Percentiles rank a stretch among this genome's conserved stretches.
phyloP scores from a whole-genome alignment of 92 coral and sea anemone species.

The Parazoanthus atlanticus region DNA sequence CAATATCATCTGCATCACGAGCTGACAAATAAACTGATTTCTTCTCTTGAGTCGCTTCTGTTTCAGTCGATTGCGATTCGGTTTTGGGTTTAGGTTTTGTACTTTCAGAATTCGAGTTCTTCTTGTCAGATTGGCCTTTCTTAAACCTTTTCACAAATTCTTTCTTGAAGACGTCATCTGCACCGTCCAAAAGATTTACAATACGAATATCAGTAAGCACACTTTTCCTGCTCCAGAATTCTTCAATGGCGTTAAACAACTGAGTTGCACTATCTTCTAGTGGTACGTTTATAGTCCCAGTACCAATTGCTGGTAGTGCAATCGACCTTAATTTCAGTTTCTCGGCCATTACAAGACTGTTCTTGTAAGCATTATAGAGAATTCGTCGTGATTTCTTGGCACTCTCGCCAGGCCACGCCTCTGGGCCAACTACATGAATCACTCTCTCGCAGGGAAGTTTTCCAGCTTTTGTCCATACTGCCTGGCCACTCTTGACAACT shows the following conservation, averaged over 20 bases:
- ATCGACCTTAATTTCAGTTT: neutral
- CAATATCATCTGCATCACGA: no score
- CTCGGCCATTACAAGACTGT: constrained; percentile 11
- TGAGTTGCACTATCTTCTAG: constrained; percentile 34
- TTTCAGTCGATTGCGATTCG: neutral
- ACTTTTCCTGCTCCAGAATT: constrained; percentile 16
- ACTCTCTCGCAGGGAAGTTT: constrained; percentile 40
- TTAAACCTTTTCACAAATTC: constrained; percentile 36
- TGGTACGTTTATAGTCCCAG: constrained; percentile 30
- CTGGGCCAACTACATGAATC: constrained; percentile 50
- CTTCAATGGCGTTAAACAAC: constrained; percentile 23
- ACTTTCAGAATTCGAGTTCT: neutral
- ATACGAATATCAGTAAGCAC: constrained; percentile 30
- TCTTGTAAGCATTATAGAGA: constrained; percentile 5
- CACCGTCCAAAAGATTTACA: constrained; percentile 9
- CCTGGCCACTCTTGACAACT: constrained; percentile 18
- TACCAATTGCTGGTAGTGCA: constrained; percentile 51
- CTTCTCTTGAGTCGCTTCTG: neutral
- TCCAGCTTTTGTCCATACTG: constrained; percentile 27
- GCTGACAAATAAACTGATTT: neutral
- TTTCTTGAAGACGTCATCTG: constrained; percentile 4
- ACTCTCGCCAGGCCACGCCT: neutral
- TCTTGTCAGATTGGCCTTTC: neutral
- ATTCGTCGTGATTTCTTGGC: neutral
- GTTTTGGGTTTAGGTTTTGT: neutral